These are phyloP conservation scores for Dromaius novaehollandiae DNA, from an alignment of 2,113 vertebrate species.

Conservation along the genomic window DNA sequence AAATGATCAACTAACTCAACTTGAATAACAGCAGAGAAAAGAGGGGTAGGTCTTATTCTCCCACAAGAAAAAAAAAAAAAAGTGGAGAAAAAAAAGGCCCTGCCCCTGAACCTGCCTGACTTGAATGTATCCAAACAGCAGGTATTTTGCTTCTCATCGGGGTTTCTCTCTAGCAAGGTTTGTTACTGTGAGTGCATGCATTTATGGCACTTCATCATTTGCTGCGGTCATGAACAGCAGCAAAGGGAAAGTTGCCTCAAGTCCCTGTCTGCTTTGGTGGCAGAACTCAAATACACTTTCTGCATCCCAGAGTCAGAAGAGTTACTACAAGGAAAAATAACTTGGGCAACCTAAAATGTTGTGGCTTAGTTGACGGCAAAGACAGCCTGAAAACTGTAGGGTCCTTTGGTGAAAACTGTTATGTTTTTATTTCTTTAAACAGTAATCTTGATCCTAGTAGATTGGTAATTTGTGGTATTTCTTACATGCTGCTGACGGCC, in stretches of 20 bases:
- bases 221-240: fast-evolving
- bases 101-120: not conserved
- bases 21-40: not conserved
- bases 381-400: not conserved
- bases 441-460: not conserved
- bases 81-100: not conserved
- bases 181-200: fast-evolving
- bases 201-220: not conserved
- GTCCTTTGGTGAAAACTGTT: not conserved
- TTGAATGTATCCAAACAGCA: not conserved
- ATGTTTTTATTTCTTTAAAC: not conserved
- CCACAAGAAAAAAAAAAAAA: not conserved
- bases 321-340: not conserved
- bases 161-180: not conserved
- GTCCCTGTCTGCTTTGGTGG: not conserved
- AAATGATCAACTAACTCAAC: not conserved
- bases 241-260: not conserved
- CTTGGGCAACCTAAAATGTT: not conserved
- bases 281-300: not conserved
- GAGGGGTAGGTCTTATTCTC: not conserved
- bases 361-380: not conserved
- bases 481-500: not conserved
- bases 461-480: not conserved
- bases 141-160: not conserved
- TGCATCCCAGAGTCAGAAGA: not conserved